phyloP scores from a whole-genome alignment of 2,113 vertebrate genomes.

The Lophotis ruficrista region DNA sequence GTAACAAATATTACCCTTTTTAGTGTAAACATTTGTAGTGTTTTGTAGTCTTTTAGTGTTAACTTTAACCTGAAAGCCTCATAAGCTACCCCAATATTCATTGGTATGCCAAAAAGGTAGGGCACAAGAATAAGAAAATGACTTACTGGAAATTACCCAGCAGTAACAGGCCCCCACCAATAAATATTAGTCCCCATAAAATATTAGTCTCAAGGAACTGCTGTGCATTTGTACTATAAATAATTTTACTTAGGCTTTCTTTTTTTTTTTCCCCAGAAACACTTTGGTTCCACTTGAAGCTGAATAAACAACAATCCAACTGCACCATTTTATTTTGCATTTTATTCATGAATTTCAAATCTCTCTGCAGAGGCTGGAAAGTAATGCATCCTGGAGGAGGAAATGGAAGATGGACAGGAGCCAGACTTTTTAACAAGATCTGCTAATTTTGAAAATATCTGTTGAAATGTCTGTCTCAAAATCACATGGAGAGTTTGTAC shows the following conservation, averaged over 20 bases:
- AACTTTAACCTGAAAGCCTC: constrained; percentile 20
- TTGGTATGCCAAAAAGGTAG: constrained; percentile 23
- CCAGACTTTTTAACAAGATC: background rate
- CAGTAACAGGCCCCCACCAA: background rate
- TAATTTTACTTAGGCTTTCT: background rate
- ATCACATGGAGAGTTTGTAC: background rate
- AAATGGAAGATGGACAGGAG: background rate
- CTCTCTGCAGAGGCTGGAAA: background rate
- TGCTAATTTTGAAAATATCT: constrained; percentile 14
- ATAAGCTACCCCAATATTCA: background rate
- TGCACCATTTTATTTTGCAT: background rate
- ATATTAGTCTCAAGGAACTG: constrained; percentile 4
- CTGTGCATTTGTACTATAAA: background rate
- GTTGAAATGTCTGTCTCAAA: background rate
- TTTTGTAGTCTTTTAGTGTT: background rate
- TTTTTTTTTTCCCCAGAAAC: background rate
- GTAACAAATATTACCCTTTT: background rate
- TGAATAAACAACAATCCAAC: background rate
- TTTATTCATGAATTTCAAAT: background rate
- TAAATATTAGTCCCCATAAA: constrained; percentile 31
- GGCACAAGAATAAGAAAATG: background rate
- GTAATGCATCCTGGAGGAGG: background rate
- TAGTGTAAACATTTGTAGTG: too few relatives aligned
- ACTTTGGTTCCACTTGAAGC: background rate
- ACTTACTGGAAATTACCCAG: constrained; percentile 6